Conservation (phyloP, 2,797 vertebrate species). For the Momotus momota region DNA sequence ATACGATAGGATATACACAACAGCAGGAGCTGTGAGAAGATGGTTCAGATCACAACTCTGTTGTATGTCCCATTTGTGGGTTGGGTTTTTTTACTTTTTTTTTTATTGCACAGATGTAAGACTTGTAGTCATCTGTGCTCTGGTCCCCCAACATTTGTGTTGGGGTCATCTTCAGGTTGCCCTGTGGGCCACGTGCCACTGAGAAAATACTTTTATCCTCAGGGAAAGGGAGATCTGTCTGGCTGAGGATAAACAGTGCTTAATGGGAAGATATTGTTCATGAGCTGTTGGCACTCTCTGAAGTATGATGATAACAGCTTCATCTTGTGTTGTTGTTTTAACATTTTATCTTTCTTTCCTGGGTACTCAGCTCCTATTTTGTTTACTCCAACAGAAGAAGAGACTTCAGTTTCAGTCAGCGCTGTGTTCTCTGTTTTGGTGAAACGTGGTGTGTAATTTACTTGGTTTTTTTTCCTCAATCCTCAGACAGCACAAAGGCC, state of each 20-base stretch:
- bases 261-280: background rate
- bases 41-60: background rate
- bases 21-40: background rate
- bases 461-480: background rate
- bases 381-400: background rate
- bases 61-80: background rate
- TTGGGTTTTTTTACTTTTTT: background rate
- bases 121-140: background rate
- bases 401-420: background rate
- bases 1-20: background rate
- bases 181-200: background rate
- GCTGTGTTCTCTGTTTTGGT: background rate
- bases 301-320: background rate
- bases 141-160: background rate
- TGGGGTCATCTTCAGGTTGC: background rate
- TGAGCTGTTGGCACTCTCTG: background rate
- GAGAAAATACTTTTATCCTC: background rate
- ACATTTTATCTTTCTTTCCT: background rate
- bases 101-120: background rate
- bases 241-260: background rate
- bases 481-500: slow-evolving; percentile 87
- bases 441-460: background rate
- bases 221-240: background rate
- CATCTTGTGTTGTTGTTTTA: background rate
- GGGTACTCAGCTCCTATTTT: background rate